phyloP scores from a whole-genome alignment of 2,888 invertebrate species.

The Erpobdella octoculata region DNA sequence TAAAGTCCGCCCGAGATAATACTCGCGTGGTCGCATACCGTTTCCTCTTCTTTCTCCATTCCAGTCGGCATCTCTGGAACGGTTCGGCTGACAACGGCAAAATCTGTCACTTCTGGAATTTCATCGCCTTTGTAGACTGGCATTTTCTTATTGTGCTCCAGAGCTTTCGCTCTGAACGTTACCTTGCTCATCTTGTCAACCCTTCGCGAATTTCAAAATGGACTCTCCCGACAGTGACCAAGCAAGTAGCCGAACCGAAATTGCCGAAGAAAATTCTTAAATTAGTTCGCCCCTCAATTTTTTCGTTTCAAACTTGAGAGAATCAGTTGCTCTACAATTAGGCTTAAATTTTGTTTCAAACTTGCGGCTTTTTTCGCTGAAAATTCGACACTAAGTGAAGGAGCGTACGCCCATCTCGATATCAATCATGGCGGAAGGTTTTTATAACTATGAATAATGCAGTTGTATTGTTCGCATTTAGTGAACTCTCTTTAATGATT shows the following conservation, averaged over 20 bases:
- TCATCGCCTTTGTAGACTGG: constrained; percentile 95
- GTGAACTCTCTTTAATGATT: too few species aligned
- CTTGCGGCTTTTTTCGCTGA: background rate
- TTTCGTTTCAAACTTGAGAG: background rate
- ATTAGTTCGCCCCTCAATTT: background rate
- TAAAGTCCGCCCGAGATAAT: background rate
- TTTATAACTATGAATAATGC: too few species aligned
- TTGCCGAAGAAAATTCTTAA: constrained; percentile 10
- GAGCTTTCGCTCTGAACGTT: constrained; percentile 90
- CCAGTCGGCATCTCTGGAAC: constrained; percentile 99
- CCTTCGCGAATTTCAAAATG: constrained; percentile 30
- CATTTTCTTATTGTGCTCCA: constrained; percentile 98
- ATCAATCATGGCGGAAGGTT: constrained; percentile 53
- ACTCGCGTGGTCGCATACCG: constrained; percentile 70
- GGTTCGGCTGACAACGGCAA: constrained; percentile 95
- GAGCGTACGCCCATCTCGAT: constrained; percentile 36
- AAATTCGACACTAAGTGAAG: constrained; percentile 13
- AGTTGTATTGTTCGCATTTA: too few species aligned
- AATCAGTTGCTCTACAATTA: background rate
- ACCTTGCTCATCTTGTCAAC: constrained; percentile 40
- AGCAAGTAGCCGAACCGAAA: constrained; percentile 12
- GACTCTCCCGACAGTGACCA: constrained; percentile 25
- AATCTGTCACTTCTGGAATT: constrained; percentile 94
- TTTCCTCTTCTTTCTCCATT: constrained; percentile 99
- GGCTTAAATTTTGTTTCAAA: background rate